A percentile compares a stretch with the other conserved stretches of the same genome.
These are phyloP conservation scores for Syrphus vitripennis DNA, from an alignment of 2,888 invertebrate species.

Conservation along the genomic window DNA sequence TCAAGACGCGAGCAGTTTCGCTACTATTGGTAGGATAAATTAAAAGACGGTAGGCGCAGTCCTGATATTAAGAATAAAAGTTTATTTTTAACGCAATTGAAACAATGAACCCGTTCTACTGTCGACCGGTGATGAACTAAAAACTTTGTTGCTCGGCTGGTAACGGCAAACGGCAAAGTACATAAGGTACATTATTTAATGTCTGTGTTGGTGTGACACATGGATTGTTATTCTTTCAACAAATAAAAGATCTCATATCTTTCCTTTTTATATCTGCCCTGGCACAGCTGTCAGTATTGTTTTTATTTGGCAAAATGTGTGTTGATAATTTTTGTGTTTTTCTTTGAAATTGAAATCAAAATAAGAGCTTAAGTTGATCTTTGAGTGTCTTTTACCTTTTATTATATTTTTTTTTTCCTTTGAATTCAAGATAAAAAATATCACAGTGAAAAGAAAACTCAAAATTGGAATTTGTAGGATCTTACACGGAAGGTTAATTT, in stretches of 20 bases:
- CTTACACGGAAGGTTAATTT: not conserved
- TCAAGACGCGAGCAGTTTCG: too few species aligned
- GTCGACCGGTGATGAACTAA: too few species aligned
- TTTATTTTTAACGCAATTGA: too few species aligned
- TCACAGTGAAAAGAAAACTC: not conserved
- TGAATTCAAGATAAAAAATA: not conserved
- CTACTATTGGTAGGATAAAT: too few species aligned
- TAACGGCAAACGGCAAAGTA: too few species aligned
- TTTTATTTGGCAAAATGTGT: conserved; percentile 24
- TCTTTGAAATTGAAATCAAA: conserved; percentile 51
- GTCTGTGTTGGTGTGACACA: too few species aligned
- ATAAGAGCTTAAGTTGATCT: conserved; percentile 25
- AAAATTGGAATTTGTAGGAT: not conserved
- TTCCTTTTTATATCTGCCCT: not conserved
- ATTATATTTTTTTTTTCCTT: not conserved
- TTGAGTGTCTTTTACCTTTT: not conserved
- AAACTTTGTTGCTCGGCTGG: too few species aligned
- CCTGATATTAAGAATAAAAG: too few species aligned
- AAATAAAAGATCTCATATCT: not conserved
- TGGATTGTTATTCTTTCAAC: conserved; percentile 22
- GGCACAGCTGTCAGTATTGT: conserved; percentile 47
- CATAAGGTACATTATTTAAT: too few species aligned
- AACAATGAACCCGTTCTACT: too few species aligned
- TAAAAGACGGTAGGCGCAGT: too few species aligned
- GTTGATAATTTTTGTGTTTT: conserved; percentile 34